Evolutionary conservation across 2,797 vertebrate species (phyloP), one percentile per base, ranked within the genome.

Genomic region (Clarias laeviceps): DNA sequence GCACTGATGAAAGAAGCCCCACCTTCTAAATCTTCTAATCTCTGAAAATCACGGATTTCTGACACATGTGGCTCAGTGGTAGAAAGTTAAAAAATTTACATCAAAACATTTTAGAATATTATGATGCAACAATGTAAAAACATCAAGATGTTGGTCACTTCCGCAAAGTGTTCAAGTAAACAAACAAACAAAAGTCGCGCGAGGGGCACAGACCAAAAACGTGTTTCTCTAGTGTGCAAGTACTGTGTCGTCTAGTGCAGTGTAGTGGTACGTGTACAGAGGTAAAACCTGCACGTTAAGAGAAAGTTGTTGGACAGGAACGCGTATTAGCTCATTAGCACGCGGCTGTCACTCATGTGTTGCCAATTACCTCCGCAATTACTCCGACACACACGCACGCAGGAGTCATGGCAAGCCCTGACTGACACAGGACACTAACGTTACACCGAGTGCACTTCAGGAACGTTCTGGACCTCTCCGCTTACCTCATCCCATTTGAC

Each of bases 401-500:
- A 56, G 84, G 62, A 70, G 50, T 34, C 83, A 59, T 54, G 65
- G 37, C 61, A 34, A 54, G 37, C 78, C 32, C 62, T 64, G 7
- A 57, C 40, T 56, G 7, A 66, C 40, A 70, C 29, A 54, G 18
- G 54, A 66, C 45, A 54, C n/a, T 20, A 66, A n/a, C 29, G n/a
- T 17, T 15, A 76, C 72, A 27, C 22, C 45, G 45, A 2, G 69
- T 24, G 69, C 37, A 45, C 45, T 22, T 22, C 56, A 61, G 56
- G 18, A 32, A 54, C 12, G 50, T 54, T 3, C 50, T 54, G 50
- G 50, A 54, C 5, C 50, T 22, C 45, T 59, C 57, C 22, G 62
- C 95, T 97, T 93, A 98, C 97, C 97, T 98, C 97, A 87, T 98
- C 97, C 97, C 97, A 98, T 89, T 97, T 97, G 94, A 98, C 94